Evolutionary conservation across 2,797 vertebrate genomes (phyloP).

Genomic region (Bradypodion pumilum): DNA sequence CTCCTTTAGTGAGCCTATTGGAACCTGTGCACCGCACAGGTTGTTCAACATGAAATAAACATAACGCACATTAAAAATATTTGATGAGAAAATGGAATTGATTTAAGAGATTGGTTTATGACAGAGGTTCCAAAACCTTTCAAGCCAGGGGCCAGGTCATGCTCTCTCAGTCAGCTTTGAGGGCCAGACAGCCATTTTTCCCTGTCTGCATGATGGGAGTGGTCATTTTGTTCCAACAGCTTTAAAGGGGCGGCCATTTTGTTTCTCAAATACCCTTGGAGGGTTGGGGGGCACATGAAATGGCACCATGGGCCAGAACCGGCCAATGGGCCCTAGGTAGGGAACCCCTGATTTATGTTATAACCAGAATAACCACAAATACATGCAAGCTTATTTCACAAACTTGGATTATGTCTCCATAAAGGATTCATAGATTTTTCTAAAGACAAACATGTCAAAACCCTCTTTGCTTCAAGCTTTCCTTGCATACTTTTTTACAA

Average conservation of each 20-base stretch:
- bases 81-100: neutral
- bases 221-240: too few species aligned
- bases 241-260: too few species aligned
- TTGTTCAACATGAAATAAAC: slow-evolving; percentile 5
- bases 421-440: slow-evolving; percentile 39
- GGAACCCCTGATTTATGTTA: slow-evolving; percentile 6
- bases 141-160: too few species aligned
- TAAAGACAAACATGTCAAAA: slow-evolving; percentile 48
- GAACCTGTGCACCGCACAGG: neutral
- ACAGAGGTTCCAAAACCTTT: too few species aligned
- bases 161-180: too few species aligned
- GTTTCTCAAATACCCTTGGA: too few species aligned
- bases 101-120: neutral
- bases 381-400: neutral
- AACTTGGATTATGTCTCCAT: slow-evolving; percentile 27
- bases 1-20: neutral
- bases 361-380: neutral
- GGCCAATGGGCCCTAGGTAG: too few species aligned
- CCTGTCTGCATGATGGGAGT: too few species aligned
- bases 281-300: too few species aligned
- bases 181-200: too few species aligned
- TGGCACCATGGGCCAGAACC: too few species aligned
- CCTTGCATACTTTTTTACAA: slow-evolving; percentile 31
- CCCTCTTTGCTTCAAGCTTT: slow-evolving; percentile 44
- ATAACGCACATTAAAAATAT: neutral